A percentile compares a stretch with the other conserved stretches of the same genome.
These are phyloP conservation scores for Hirtodrosophila histrioides DNA, from an alignment of 2,888 invertebrate genomes.

Conservation along the genomic window DNA sequence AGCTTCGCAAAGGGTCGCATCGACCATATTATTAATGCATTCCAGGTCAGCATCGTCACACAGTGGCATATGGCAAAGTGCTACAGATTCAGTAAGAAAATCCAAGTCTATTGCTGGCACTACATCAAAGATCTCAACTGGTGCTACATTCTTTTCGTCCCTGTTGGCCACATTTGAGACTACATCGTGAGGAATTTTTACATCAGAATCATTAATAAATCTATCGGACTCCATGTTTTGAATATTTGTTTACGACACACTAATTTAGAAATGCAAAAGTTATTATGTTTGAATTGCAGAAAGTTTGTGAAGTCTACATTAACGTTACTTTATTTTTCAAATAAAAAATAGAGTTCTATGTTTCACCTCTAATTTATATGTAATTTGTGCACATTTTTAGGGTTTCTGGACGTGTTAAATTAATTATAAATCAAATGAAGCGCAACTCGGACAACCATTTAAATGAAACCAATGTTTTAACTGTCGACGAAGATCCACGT, in stretches of 20 bases:
- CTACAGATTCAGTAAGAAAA: slow-evolving; percentile 18
- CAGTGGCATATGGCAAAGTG: slow-evolving; percentile 38
- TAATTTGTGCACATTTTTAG: slow-evolving; percentile 60
- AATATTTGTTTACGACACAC: not conserved
- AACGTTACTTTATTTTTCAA: not conserved
- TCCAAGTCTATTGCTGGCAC: not conserved
- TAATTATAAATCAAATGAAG: slow-evolving; percentile 83
- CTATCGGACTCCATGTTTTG: not conserved
- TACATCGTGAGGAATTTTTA: not conserved
- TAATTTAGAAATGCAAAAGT: slow-evolving; percentile 10
- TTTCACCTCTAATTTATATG: slow-evolving; percentile 1
- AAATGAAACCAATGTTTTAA: slow-evolving; percentile 76
- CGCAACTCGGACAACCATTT: slow-evolving; percentile 79
- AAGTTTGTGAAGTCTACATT: not conserved
- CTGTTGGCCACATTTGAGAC: not conserved
- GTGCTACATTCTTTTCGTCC: too few species aligned
- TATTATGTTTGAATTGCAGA: not conserved
- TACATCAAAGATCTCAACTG: not conserved
- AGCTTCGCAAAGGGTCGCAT: slow-evolving; percentile 60
- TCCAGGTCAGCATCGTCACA: slow-evolving; percentile 59
- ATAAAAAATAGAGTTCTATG: too few species aligned
- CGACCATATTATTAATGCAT: slow-evolving; percentile 50
- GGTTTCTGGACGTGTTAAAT: slow-evolving; percentile 81
- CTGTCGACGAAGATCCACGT: slow-evolving; percentile 82
- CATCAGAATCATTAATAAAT: too few species aligned